Conservation (phyloP, 2,888 invertebrate species). For the Oxystoma pomonae region DNA sequence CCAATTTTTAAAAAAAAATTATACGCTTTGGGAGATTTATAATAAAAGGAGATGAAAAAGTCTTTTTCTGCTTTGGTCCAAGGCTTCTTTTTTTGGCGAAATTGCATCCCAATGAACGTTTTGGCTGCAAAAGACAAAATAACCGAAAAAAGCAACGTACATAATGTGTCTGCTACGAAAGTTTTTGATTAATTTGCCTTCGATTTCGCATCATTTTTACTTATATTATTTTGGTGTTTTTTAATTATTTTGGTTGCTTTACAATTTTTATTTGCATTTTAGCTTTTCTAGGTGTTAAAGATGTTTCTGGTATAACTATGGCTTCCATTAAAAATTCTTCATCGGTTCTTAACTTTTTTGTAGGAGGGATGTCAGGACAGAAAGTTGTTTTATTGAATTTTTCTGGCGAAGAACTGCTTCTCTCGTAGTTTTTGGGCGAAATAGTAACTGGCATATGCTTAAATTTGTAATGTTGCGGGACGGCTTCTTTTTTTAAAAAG, state of each 20-base stretch:
- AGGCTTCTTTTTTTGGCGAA: not conserved
- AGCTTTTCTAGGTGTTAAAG: not conserved
- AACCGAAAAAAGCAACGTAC: not conserved
- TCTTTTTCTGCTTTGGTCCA: not conserved
- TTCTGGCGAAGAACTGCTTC: no score
- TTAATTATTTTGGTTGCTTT: not conserved
- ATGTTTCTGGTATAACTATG: not conserved
- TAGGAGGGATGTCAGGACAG: not conserved
- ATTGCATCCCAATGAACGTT: not conserved
- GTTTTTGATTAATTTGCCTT: not conserved
- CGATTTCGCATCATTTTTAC: not conserved
- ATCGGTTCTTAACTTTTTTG: not conserved
- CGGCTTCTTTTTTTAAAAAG: no score
- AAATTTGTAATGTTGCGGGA: no score
- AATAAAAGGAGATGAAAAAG: slow-evolving; percentile 4
- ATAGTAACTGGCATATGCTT: no score
- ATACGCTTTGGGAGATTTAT: slow-evolving; percentile 2
- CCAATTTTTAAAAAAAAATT: not conserved
- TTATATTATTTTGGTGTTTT: not conserved
- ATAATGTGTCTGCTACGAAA: not conserved
- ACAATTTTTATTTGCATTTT: not conserved
- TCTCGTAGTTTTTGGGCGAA: no score
- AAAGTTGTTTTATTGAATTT: no score
- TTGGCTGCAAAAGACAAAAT: not conserved
- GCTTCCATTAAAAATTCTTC: not conserved